A percentile compares a stretch with the other conserved stretches of the same genome.
These are phyloP conservation scores for Penaeus japonicus DNA, from an alignment of 1,140 invertebrate species.

Conservation along the genomic window DNA sequence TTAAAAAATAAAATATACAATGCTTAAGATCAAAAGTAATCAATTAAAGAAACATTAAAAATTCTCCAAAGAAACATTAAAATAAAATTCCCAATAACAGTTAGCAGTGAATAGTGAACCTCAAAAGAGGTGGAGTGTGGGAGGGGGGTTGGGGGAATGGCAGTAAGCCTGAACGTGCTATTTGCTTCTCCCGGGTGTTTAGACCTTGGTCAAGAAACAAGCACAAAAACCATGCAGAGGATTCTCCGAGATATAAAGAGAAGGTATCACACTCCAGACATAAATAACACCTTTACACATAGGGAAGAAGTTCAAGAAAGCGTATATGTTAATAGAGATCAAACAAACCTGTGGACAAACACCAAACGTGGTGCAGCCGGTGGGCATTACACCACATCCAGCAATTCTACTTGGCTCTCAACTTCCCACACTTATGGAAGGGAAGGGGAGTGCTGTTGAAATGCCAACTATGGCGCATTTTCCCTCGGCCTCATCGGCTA, in stretches of 20 bases:
- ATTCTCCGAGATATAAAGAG: constrained; percentile 48
- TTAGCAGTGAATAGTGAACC: constrained; percentile 24
- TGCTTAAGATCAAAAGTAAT: constrained; percentile 20
- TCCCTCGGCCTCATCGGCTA: constrained; percentile 46
- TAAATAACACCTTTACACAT: constrained; percentile 55
- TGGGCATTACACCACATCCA: not conserved
- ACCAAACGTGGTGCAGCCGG: constrained; percentile 48
- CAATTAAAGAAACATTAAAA: constrained; percentile 3
- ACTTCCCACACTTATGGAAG: not conserved
- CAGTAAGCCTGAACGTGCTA: constrained; percentile 29
- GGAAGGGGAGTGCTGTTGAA: not conserved
- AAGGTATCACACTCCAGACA: constrained; percentile 55
- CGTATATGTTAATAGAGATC: constrained; percentile 57
- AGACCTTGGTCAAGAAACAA: constrained; percentile 47
- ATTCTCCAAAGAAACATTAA: not conserved
- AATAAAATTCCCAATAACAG: not conserved
- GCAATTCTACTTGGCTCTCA: not conserved
- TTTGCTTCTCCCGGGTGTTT: not conserved
- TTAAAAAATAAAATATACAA: constrained; percentile 34
- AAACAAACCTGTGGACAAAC: constrained; percentile 57
- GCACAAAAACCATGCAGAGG: constrained; percentile 53
- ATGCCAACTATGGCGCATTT: not conserved
- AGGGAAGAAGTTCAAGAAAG: constrained; percentile 56
- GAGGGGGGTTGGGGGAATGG: constrained; percentile 20
- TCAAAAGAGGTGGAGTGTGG: constrained; percentile 14